These are phyloP conservation scores for Pristionchus entomophagus DNA, from an alignment of 2,888 invertebrate species.

Conservation along the genomic window DNA sequence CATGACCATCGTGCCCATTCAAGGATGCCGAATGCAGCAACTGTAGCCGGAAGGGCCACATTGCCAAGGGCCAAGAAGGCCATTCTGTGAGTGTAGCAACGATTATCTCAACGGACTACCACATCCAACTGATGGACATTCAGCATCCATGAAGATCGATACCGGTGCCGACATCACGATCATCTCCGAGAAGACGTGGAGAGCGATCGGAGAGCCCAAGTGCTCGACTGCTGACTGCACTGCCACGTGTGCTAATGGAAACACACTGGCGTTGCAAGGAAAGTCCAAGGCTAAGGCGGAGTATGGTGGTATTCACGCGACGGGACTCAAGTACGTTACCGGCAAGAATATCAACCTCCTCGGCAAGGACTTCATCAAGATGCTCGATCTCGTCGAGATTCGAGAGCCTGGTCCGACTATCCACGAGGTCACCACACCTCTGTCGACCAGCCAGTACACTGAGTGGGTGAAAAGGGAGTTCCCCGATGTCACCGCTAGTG, in stretches of 20 bases:
- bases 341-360: too few relatives aligned
- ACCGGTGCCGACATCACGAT: conserved; percentile 26
- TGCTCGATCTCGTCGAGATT: too few relatives aligned
- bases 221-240: background rate
- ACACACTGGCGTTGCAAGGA: background rate
- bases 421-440: too few relatives aligned
- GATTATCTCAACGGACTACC: background rate
- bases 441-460: too few relatives aligned
- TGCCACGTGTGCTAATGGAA: conserved; percentile 42
- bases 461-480: too few relatives aligned
- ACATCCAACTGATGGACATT: background rate
- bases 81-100: background rate
- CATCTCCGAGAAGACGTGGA: conserved; percentile 31
- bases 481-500: conserved; percentile 8
- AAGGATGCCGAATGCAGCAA: background rate
- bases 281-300: conserved; percentile 17
- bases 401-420: too few relatives aligned
- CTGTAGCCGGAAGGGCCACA: conserved; percentile 15
- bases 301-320: background rate
- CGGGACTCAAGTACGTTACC: background rate
- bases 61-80: background rate
- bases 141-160: background rate
- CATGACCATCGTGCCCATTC: background rate
- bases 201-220: conserved; percentile 15
- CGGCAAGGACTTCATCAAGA: too few relatives aligned